A percentile compares a stretch with the other conserved stretches of the same genome.
phyloP scores from a whole-genome alignment of 2,888 invertebrate species.

The Xiphydria camelus region DNA sequence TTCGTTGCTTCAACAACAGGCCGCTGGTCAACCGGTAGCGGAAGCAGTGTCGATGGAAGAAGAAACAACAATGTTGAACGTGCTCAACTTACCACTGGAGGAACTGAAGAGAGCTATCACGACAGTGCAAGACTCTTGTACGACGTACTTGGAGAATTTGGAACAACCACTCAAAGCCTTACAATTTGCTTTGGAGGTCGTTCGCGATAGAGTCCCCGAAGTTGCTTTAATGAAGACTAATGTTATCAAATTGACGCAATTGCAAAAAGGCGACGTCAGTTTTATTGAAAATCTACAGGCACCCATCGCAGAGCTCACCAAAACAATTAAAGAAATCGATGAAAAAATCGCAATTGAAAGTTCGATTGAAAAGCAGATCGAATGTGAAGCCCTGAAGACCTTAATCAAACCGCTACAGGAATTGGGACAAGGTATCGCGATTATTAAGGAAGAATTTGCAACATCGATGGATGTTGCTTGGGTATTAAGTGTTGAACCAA shows the following conservation, averaged over 20 bases:
- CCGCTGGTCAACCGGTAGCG: conserved; percentile 21
- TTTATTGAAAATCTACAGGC: conserved; percentile 13
- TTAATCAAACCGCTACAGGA: conserved; percentile 28
- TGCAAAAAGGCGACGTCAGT: background rate
- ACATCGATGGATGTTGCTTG: conserved; percentile 31
- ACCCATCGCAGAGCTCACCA: conserved; percentile 23
- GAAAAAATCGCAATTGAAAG: conserved; percentile 8
- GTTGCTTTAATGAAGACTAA: background rate
- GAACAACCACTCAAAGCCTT: conserved; percentile 24
- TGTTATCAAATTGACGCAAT: background rate
- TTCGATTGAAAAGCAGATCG: conserved; percentile 8
- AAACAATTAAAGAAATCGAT: conserved; percentile 14
- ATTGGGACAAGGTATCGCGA: conserved; percentile 44
- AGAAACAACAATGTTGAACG: conserved; percentile 14
- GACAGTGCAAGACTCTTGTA: conserved; percentile 28
- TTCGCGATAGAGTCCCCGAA: conserved; percentile 8
- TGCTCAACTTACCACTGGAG: conserved; percentile 21
- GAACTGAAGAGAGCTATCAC: conserved; percentile 28
- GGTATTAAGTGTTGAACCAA: no score
- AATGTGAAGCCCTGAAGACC: conserved; percentile 6
- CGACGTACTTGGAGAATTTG: conserved; percentile 25
- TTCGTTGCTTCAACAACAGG: conserved; percentile 31
- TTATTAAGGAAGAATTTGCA: conserved; percentile 43
- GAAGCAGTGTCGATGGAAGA: conserved; percentile 17
- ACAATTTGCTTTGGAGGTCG: conserved; percentile 20